Evolutionary conservation across 1,140 invertebrate genomes (phyloP).

Genomic region (Anagrus nilaparvatae): DNA sequence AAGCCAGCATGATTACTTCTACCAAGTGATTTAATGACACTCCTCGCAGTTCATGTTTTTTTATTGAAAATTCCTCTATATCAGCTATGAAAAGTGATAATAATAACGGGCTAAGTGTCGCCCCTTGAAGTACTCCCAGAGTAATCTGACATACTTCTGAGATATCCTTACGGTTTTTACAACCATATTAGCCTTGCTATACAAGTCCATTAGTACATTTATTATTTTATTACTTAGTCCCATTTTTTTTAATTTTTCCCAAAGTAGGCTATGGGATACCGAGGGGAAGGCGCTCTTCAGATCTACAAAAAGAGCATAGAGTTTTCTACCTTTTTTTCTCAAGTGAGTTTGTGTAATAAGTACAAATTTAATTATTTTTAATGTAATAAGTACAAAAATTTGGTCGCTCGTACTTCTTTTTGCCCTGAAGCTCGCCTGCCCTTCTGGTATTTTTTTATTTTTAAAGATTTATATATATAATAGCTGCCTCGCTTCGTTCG

Average conservation of each 20-base stretch:
- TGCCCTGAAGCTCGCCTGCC: not conserved
- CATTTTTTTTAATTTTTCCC: constrained; percentile 13
- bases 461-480: too few relatives aligned
- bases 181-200: constrained; percentile 1
- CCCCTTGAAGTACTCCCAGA: constrained; percentile 16
- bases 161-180: too few relatives aligned
- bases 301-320: constrained; percentile 18
- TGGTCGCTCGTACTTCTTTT: constrained; percentile 10
- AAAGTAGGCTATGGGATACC: constrained; percentile 15
- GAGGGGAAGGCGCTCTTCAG: too few relatives aligned
- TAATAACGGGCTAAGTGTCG: constrained; percentile 7
- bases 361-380: too few relatives aligned
- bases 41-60: too few relatives aligned
- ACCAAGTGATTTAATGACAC: too few relatives aligned
- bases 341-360: constrained; percentile 11
- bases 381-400: constrained; percentile 10
- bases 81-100: constrained; percentile 17
- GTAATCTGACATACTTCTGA: constrained; percentile 6
- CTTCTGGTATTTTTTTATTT: not conserved
- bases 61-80: too few relatives aligned
- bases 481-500: too few relatives aligned
- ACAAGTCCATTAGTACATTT: too few relatives aligned
- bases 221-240: constrained; percentile 14
- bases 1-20: too few relatives aligned
- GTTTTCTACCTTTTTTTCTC: constrained; percentile 1